These are phyloP conservation scores for Enoplosus armatus DNA, from an alignment of 2,797 vertebrate species.

Conservation along the genomic window DNA sequence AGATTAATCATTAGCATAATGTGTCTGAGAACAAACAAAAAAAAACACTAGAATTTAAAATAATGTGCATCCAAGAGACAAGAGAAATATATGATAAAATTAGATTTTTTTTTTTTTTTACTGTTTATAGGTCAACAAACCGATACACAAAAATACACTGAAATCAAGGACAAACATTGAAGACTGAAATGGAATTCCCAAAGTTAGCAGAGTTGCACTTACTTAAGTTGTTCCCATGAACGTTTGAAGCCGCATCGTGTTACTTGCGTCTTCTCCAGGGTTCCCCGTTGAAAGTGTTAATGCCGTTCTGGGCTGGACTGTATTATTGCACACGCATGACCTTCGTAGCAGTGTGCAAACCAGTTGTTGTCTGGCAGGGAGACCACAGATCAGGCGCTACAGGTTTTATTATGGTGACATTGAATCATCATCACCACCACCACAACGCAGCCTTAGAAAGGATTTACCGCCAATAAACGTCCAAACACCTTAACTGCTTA, in stretches of 20 bases:
- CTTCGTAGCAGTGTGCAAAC: not conserved
- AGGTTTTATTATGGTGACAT: not conserved
- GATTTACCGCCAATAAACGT: not conserved
- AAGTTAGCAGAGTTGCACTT: not conserved
- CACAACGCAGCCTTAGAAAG: not conserved
- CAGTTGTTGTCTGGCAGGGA: no score
- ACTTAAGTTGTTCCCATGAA: not conserved
- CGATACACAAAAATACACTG: not conserved
- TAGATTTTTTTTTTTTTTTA: not conserved
- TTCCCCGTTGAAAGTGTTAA: not conserved
- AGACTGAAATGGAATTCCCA: not conserved
- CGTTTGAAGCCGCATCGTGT: not conserved
- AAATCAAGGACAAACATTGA: no score
- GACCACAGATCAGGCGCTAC: not conserved
- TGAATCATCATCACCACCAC: not conserved
- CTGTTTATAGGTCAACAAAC: not conserved
- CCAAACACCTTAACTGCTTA: no score
- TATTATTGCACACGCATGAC: not conserved
- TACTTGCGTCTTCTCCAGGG: no score
- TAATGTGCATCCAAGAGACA: not conserved
- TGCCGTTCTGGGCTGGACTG: not conserved
- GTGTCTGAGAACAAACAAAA: not conserved
- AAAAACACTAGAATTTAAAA: no score
- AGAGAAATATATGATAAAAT: not conserved
- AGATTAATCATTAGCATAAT: not conserved